Evolutionary conservation across 2,113 vertebrate genomes (phyloP), one percentile per base, ranked within the genome.

Genomic region (Butorides virescens): DNA sequence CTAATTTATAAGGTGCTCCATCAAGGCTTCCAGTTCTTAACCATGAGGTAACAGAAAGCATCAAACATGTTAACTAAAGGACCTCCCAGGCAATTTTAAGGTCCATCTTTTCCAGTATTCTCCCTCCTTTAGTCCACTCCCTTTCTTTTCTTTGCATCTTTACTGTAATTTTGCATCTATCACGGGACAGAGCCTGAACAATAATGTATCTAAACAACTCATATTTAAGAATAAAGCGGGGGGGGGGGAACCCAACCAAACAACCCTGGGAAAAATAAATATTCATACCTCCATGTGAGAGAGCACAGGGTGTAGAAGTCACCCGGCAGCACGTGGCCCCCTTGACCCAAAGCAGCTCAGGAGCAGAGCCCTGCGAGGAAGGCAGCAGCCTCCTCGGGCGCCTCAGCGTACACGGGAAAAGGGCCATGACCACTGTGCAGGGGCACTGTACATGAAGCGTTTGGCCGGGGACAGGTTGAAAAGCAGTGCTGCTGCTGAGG

Each of bases 1-100:
- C 86, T 97, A 77, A 95, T 96, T 96, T 92, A 90, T 94, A 92
- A 91, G 59, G 66, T 50, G 68, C 37, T 96, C 50, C 80, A 92
- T 97, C 93, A 96, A 93, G 95, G 65, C 44, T 82, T 89, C 29
- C 22, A 77, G 14, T 89, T 86, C 83, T 81, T 92, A 72, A 72
- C 34, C 34, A 88, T 7, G 65, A 67, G 10, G 79, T 83, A 90
- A 52, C 18, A 95, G 49, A 91, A 92, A 89, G 50, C 53, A 91
- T 61, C 49, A 91, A 88, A 91, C 29, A 23, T 18, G 2, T 65
- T 92, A 88, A 61, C 37, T 71, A 75, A 84, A 81, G 23, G 62
- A 86, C 39, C 21, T 88, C 72, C 44, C 34, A 61, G 34, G 22
- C 15, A 61, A n/a, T 56, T 81, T 58, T 78, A 68, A 72, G 5